Evolutionary conservation across 2,113 vertebrate species (phyloP), one percentile per base, ranked within the genome.

Genomic region (Chiloscyllium plagiosum): DNA sequence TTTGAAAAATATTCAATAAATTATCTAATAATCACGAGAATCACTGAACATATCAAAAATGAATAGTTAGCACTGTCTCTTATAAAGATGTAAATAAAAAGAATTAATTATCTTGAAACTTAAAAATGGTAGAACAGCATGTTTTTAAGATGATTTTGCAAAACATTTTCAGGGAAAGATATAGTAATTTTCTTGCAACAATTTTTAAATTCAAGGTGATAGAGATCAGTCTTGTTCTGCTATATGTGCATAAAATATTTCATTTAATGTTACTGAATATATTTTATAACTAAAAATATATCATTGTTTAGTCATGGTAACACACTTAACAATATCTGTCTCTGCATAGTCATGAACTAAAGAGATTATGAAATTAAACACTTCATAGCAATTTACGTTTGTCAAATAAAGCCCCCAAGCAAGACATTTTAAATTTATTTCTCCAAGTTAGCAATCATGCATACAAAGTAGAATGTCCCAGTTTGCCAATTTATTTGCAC

Each of bases 11-110:
- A 96, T 83, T 94, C 96, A 97, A 96, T 96, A 96, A 47, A 96
- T 97, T 96, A 97, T 94, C 86, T 89, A 96, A 90, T 94, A 95
- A 0, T 97, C 96, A 97, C 97, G 96, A 68, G 96, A 17, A 96
- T 17, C 61, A 96, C 29, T n/a, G 72, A 76, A 76, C 72, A 87
- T 22, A 50, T 42, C 19, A 50, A 42, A 52, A 86, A 33, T 17
- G 20, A 87, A 87, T 52, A 42, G 24, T 52, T 50, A 87, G 42
- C 24, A 87, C 3, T 42, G 4, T 20, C 22, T 22, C 50, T 87
- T 85, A 85, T 72, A 72, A 17, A 85, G 47, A 72, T 42, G 50
- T 19, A 52, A 13, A 50, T 8, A 42, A 52, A 37, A 4, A 5
- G 20, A 86, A 86, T 86, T 17, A 47, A 52, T 87, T 52, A 22